Evolutionary conservation across 2,113 vertebrate species (phyloP), one percentile per base, ranked within the genome.

Genomic region (Lasiurus cinereus): DNA sequence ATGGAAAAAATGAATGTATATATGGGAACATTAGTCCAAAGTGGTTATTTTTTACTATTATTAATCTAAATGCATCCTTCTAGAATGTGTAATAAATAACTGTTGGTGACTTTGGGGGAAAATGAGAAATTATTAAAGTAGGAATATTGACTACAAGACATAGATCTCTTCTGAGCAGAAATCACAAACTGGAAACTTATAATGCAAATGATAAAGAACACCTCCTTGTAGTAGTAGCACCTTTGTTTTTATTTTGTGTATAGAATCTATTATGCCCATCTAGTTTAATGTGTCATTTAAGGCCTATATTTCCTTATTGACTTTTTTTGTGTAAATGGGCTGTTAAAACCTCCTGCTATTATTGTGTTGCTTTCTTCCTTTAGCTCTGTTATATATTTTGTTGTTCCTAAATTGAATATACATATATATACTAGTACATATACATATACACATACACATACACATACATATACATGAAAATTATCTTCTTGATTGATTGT

Each of bases 51-150:
- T 66, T 67, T n/a, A 48, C 9, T 76, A 29, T 62, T 64, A 36
- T 79, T 80, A 74, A 79, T 21, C 27, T 83, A 12, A 39, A 13
- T 80, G 69, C 11, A 62, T 84, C 85, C 22, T 91, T 78, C 31
- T 13, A 76, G 39, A 80, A 22, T 52, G n/a, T 66, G 4, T 79
- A 64, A 79, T 90, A 87, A 76, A 78, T 52, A 87, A 82, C 52
- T 82, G 27, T 79, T 72, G 13, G 16, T 93, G 36, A 78, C 54
- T 50, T 88, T 72, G 16, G n/a, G 27, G 59, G 15, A 22, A 74
- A 78, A 43, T 83, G 33, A 33, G 33, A 83, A 88, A 43, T 89
- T 80, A 90, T 77, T 89, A 80, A 89, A 67, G 22, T 78, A 87
- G 36, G 94, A 91, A 79, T 76, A 92, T 24, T 82, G 43, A 76